Evolutionary conservation across 2,888 invertebrate genomes (phyloP).

Genomic region (Litoditis marina): DNA sequence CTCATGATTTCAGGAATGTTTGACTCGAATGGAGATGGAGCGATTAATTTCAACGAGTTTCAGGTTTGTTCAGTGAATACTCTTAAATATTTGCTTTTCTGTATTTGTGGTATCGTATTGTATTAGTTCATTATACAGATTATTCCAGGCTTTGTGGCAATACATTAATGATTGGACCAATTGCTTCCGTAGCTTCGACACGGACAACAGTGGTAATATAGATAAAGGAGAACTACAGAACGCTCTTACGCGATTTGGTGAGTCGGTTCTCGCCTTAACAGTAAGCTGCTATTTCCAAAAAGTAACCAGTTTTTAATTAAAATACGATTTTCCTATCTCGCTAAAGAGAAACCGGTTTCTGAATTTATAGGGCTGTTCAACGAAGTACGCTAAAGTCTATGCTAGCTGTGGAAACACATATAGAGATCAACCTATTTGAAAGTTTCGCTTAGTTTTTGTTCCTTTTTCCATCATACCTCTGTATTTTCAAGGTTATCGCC

Average conservation of each 20-base stretch:
- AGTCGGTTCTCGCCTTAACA: too few relatives aligned
- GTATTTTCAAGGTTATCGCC: constrained; percentile 65
- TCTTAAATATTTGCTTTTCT: not conserved
- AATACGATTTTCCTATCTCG: too few relatives aligned
- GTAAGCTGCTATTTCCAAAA: too few relatives aligned
- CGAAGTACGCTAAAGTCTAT: too few relatives aligned
- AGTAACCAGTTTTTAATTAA: too few relatives aligned
- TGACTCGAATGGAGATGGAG: constrained; percentile 82
- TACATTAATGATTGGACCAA: constrained; percentile 97
- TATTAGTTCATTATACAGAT: not conserved
- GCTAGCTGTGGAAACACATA: too few relatives aligned
- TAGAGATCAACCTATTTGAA: too few relatives aligned
- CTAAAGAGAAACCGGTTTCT: too few relatives aligned
- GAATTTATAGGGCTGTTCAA: too few relatives aligned
- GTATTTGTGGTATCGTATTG: too few relatives aligned
- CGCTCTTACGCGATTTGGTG: constrained; percentile 78
- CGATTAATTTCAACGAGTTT: constrained; percentile 90
- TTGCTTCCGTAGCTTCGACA: constrained; percentile 88
- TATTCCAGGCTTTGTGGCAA: constrained; percentile 78
- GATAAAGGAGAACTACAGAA: constrained; percentile 84
- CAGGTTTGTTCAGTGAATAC: constrained; percentile 64
- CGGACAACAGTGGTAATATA: constrained; percentile 83
- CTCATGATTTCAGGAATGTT: constrained; percentile 78
- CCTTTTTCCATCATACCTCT: not conserved
- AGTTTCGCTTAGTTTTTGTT: not conserved